These are phyloP conservation scores for Gnatocerus cornutus DNA, from an alignment of 2,888 invertebrate species.

Conservation along the genomic window DNA sequence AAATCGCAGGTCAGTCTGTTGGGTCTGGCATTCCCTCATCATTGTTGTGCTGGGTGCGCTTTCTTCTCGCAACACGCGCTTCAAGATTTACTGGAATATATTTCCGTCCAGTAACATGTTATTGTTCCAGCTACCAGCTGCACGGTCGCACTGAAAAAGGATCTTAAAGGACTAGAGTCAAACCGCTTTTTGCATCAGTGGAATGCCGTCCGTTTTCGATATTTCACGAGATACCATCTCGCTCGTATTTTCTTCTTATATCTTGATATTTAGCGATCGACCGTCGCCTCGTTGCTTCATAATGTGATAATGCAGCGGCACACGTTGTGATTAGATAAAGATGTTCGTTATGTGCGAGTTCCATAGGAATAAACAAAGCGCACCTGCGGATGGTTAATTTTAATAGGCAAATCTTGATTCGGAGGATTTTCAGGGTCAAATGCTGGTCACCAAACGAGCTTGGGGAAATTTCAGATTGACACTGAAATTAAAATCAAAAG, in stretches of 20 bases:
- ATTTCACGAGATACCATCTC: constrained; percentile 46
- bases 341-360: constrained; percentile 30
- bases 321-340: constrained; percentile 45
- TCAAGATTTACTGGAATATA: constrained; percentile 58
- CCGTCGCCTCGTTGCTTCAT: constrained; percentile 33
- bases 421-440: constrained; percentile 2
- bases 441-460: too few species aligned
- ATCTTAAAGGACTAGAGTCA: constrained; percentile 56
- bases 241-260: constrained; percentile 44
- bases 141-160: constrained; percentile 50
- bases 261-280: constrained; percentile 50
- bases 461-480: too few species aligned
- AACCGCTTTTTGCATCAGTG: constrained; percentile 59
- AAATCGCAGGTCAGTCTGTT: too few species aligned
- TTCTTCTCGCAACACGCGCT: constrained; percentile 49
- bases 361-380: constrained; percentile 29
- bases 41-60: neutral
- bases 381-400: constrained; percentile 40
- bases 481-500: too few species aligned
- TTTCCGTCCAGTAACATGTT: constrained; percentile 58
- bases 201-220: constrained; percentile 55
- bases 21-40: too few species aligned
- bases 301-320: constrained; percentile 41
- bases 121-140: constrained; percentile 62
- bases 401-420: constrained; percentile 11